Evolutionary conservation across 2,113 vertebrate species (phyloP).

Genomic region (Talpa occidentalis): DNA sequence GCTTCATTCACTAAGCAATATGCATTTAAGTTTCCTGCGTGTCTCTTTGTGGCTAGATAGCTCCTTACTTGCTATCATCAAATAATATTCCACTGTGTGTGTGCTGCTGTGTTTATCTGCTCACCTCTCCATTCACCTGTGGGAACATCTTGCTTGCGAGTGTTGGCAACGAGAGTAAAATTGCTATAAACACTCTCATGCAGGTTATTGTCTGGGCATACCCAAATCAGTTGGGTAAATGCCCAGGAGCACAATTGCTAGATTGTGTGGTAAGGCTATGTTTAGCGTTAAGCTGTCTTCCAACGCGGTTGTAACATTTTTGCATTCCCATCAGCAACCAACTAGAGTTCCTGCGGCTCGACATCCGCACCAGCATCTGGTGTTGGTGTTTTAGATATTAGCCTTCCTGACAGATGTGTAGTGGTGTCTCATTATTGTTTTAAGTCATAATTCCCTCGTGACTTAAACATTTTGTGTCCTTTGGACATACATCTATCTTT

Average conservation of each 20-base stretch:
- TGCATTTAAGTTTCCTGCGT: neutral
- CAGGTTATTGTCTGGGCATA: neutral
- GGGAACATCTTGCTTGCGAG: too few species aligned
- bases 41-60: neutral
- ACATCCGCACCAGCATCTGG: neutral
- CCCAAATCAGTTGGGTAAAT: neutral
- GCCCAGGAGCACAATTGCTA: neutral
- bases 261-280: neutral
- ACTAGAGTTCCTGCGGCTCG: neutral
- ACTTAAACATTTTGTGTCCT: neutral
- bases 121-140: neutral
- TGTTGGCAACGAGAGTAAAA: neutral
- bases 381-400: neutral
- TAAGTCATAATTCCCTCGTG: neutral
- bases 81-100: neutral
- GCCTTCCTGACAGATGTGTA: neutral
- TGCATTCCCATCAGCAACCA: neutral
- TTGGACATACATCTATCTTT: neutral
- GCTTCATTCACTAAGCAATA: neutral
- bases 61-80: neutral
- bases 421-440: neutral
- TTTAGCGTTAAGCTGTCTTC: neutral
- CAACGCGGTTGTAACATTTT: neutral
- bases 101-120: neutral
- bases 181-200: neutral